These are phyloP conservation scores for Centroberyx gerrardi DNA, from an alignment of 2,797 vertebrate species.

Conservation along the genomic window DNA sequence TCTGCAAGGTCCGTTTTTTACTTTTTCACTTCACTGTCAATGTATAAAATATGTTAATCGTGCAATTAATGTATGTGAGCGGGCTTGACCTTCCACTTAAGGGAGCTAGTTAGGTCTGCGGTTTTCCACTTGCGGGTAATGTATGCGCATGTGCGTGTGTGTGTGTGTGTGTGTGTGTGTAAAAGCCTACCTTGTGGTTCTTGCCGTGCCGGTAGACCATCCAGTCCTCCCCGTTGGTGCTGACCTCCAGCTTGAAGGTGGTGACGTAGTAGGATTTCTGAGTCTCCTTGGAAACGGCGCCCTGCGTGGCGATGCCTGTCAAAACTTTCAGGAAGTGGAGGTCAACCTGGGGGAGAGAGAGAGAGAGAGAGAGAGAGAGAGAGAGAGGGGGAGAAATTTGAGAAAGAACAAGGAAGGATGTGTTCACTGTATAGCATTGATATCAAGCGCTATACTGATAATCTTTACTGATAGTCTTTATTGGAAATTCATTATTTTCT, in stretches of 20 bases:
- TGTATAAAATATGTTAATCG: too few species aligned
- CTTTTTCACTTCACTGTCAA: too few species aligned
- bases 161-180: slow-evolving; percentile 8
- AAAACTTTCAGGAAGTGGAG: slow-evolving; percentile 91
- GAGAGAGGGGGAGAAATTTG: background rate
- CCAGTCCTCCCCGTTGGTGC: slow-evolving; percentile 99
- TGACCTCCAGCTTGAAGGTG: slow-evolving; percentile 97
- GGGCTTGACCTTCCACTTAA: too few species aligned
- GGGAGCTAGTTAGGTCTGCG: too few species aligned
- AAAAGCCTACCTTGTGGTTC: slow-evolving; percentile 93
- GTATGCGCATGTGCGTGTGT: background rate
- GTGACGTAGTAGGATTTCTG: slow-evolving; percentile 94
- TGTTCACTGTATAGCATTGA: too few species aligned
- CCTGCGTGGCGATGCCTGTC: slow-evolving; percentile 96
- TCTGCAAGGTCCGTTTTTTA: too few species aligned
- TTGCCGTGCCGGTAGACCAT: slow-evolving; percentile 98
- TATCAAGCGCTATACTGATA: too few species aligned
- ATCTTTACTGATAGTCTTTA: too few species aligned
- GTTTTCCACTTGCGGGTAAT: background rate
- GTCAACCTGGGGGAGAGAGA: slow-evolving; percentile 72
- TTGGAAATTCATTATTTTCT: too few species aligned
- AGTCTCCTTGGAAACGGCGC: slow-evolving; percentile 96
- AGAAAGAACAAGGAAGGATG: too few species aligned
- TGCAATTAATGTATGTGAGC: too few species aligned
- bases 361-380: slow-evolving; percentile 12